These are phyloP conservation scores for Chauna torquata DNA, from an alignment of 2,113 vertebrate species.

Conservation along the genomic window DNA sequence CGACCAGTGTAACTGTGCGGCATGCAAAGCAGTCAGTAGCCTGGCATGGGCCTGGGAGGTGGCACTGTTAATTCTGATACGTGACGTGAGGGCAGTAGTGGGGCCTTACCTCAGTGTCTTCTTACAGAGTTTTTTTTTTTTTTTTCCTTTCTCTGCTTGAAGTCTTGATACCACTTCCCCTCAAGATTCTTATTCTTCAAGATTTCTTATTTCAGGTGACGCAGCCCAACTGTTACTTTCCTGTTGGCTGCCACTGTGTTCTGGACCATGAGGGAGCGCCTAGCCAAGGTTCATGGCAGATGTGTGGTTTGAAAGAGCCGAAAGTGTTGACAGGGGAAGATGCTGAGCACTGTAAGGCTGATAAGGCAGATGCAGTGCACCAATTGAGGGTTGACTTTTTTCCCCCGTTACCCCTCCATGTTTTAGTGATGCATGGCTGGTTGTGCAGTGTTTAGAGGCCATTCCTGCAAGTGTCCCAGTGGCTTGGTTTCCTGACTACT, in stretches of 20 bases:
- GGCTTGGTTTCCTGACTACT: neutral
- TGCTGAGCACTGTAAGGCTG: neutral
- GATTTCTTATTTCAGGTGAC: too few species aligned
- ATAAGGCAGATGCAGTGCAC: neutral
- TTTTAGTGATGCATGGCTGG: neutral
- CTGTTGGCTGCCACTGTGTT: neutral
- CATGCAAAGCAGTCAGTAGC: too few species aligned
- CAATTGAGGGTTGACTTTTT: too few species aligned
- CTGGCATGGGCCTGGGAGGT: too few species aligned
- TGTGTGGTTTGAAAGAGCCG: too few species aligned
- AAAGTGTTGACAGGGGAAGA: too few species aligned
- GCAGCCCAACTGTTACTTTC: accelerated
- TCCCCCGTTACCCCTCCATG: too few species aligned
- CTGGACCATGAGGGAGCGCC: too few species aligned
- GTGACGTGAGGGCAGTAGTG: too few species aligned
- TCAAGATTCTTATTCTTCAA: too few species aligned
- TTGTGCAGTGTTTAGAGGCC: neutral
- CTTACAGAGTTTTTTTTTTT: neutral
- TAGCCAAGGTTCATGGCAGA: accelerated
- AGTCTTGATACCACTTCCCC: neutral
- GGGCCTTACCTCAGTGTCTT: neutral
- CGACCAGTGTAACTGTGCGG: too few species aligned
- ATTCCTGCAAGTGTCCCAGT: neutral
- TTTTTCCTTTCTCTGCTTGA: accelerated
- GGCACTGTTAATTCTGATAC: neutral